These are phyloP conservation scores for Phymastichus coffea DNA, from an alignment of 1,140 invertebrate species.

Conservation along the genomic window DNA sequence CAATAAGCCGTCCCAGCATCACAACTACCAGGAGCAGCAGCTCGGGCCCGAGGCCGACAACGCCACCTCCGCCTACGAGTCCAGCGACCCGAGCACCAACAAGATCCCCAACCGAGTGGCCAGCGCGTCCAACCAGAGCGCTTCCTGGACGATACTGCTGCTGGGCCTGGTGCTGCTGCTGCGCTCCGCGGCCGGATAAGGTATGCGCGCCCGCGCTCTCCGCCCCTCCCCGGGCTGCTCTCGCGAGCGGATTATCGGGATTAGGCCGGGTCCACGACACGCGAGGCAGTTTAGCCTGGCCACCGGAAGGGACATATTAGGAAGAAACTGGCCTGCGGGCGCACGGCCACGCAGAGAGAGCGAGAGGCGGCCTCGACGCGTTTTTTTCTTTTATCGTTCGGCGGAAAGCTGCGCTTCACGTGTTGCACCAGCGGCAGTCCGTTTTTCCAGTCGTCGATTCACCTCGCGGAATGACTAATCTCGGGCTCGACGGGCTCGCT, in stretches of 20 bases:
- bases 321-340: too few species aligned
- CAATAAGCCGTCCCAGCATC: conserved; percentile 39
- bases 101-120: not conserved
- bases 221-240: not conserved
- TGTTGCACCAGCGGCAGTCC: too few species aligned
- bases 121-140: conserved; percentile 5
- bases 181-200: conserved; percentile 28
- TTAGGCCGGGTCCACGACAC: not conserved
- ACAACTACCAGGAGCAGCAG: conserved; percentile 36
- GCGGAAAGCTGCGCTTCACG: too few species aligned
- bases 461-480: too few species aligned
- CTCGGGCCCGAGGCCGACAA: conserved; percentile 7
- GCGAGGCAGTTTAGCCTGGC: not conserved
- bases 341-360: too few species aligned
- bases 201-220: not conserved
- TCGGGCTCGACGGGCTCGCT: too few species aligned
- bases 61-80: conserved; percentile 13
- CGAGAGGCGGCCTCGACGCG: not conserved
- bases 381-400: too few species aligned
- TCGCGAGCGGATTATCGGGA: conserved; percentile 4
- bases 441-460: too few species aligned
- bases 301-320: conserved; percentile 28
- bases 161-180: conserved; percentile 30
- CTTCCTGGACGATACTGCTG: conserved; percentile 30
- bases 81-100: not conserved